phyloP scores from a whole-genome alignment of 2,113 vertebrate genomes.

The Tringa solitaria region DNA sequence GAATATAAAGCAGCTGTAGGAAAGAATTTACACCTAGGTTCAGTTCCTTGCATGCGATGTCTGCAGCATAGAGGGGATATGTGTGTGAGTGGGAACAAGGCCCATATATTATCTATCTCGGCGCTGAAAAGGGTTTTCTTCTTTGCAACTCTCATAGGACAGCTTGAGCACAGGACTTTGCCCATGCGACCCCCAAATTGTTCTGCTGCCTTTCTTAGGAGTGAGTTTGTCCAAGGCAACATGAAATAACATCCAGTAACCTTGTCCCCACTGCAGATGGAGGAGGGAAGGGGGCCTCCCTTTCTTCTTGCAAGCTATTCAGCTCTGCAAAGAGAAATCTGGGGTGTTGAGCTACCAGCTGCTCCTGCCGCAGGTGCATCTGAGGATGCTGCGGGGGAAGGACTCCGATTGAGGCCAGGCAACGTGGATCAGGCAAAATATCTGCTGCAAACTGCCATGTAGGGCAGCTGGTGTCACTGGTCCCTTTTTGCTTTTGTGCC shows the following conservation, averaged over 20 bases:
- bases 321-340: not conserved
- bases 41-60: not conserved
- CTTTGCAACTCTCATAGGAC: not conserved
- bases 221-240: not conserved
- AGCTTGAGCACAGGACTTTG: not conserved
- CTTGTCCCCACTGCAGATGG: not conserved
- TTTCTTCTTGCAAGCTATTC: not conserved
- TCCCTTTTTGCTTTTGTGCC: not conserved
- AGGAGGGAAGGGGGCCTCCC: not conserved
- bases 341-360: not conserved
- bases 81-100: not conserved
- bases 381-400: not conserved
- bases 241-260: not conserved
- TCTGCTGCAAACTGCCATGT: not conserved
- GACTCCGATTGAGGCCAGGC: not conserved
- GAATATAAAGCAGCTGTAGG: slow-evolving; percentile 14
- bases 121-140: not conserved
- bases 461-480: not conserved
- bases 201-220: not conserved
- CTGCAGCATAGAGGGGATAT: not conserved
- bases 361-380: not conserved
- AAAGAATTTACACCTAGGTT: not conserved
- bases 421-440: not conserved
- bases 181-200: accelerated
- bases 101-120: not conserved